Conservation (phyloP, 2,797 vertebrate genomes). For the Phoxinus dragarum region DNA sequence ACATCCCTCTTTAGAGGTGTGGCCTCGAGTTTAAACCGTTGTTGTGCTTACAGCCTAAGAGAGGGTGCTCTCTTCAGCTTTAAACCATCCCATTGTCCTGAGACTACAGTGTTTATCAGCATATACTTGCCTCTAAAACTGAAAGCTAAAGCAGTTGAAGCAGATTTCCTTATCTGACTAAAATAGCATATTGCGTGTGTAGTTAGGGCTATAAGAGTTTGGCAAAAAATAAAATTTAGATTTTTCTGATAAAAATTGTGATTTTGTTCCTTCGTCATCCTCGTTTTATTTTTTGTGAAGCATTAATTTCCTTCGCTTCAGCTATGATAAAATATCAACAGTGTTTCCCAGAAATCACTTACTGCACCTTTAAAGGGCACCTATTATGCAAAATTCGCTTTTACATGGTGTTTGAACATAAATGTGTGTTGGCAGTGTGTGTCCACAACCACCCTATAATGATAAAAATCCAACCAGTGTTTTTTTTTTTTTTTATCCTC, state of each 20-base stretch:
- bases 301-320: background rate
- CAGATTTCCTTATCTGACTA: background rate
- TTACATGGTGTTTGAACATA: no score
- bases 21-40: constrained; percentile 65
- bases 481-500: no score
- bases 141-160: background rate
- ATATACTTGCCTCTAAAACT: background rate
- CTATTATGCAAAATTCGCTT: no score
- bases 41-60: constrained; percentile 39
- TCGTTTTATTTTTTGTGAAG: background rate
- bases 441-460: no score
- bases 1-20: constrained; percentile 71
- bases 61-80: constrained; percentile 34
- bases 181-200: background rate
- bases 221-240: accelerated
- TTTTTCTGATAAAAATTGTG: background rate
- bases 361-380: no score
- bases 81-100: constrained; percentile 15
- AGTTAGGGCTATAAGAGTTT: background rate
- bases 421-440: no score
- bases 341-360: no score
- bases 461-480: no score
- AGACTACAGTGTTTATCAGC: background rate
- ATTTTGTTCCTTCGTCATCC: background rate
- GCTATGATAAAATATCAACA: no score